A percentile compares a stretch with the other conserved stretches of the same genome.
phyloP scores from a whole-genome alignment of 2,888 invertebrate species.

The Amphipyra berbera region DNA sequence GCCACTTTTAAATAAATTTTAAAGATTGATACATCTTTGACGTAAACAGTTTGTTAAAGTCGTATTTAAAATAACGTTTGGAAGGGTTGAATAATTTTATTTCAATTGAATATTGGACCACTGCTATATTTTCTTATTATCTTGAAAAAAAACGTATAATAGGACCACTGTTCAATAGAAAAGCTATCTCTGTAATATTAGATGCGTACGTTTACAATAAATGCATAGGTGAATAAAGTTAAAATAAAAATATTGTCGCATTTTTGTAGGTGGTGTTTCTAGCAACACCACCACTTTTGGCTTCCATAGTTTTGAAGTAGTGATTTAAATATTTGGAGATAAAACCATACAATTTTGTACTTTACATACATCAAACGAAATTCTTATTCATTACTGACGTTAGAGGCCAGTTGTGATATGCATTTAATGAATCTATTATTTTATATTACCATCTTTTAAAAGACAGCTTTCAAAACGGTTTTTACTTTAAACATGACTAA shows the following conservation, averaged over 20 bases:
- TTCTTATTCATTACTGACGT: constrained; percentile 56
- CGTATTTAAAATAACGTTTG: constrained; percentile 52
- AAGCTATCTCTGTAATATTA: constrained; percentile 84
- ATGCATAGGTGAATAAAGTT: constrained; percentile 64
- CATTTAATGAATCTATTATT: constrained; percentile 72
- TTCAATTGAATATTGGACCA: constrained; percentile 80
- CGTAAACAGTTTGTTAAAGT: constrained; percentile 30
- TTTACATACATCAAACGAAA: constrained; percentile 72
- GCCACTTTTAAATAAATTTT: constrained; percentile 37
- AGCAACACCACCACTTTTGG: constrained; percentile 80
- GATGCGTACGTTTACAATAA: constrained; percentile 70
- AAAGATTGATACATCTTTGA: constrained; percentile 10
- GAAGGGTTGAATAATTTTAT: constrained; percentile 29
- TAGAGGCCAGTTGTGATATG: constrained; percentile 75
- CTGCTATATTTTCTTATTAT: constrained; percentile 82
- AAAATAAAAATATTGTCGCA: constrained; percentile 64
- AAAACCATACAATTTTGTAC: constrained; percentile 77
- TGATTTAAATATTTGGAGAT: constrained; percentile 60
- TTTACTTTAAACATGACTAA: constrained; percentile 38
- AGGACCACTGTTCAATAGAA: constrained; percentile 82
- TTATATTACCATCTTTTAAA: constrained; percentile 61
- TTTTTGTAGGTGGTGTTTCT: constrained; percentile 75
- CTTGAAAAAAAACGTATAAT: constrained; percentile 63
- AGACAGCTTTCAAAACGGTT: constrained; percentile 68
- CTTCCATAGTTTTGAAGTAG: constrained; percentile 87